Evolutionary conservation across 2,113 vertebrate species (phyloP).

Genomic region (Plestiodon gilberti): DNA sequence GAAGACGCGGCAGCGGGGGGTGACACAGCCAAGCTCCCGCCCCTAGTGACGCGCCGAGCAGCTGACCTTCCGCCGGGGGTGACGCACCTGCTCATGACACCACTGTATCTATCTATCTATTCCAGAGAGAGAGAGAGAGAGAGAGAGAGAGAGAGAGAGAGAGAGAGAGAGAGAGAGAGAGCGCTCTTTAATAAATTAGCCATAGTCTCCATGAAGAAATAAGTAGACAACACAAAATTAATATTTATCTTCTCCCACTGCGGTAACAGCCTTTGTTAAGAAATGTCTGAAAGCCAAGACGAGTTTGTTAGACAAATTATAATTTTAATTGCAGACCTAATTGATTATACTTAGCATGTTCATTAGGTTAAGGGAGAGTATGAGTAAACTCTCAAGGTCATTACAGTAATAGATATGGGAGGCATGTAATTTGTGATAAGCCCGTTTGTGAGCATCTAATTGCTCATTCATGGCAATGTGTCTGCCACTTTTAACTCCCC

Average conservation of each 20-base stretch:
- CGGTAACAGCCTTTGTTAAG: constrained; percentile 54
- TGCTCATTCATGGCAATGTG: constrained; percentile 73
- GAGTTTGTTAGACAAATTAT: constrained; percentile 76
- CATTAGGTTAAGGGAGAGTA: constrained; percentile 77
- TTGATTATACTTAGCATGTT: constrained; percentile 78
- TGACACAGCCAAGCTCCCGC: too few relatives aligned
- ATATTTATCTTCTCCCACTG: constrained; percentile 53
- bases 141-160: constrained; percentile 36
- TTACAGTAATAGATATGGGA: constrained; percentile 74
- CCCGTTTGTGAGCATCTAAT: constrained; percentile 72
- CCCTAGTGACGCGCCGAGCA: too few relatives aligned
- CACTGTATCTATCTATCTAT: too few relatives aligned
- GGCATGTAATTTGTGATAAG: constrained; percentile 74
- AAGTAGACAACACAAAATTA: constrained; percentile 50
- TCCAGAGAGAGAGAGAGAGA: constrained; percentile 42
- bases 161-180: constrained; percentile 40
- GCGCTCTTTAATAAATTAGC: constrained; percentile 70
- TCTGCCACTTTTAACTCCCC: constrained; percentile 64
- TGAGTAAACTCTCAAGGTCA: constrained; percentile 79
- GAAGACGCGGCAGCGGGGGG: too few relatives aligned
- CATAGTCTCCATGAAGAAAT: constrained; percentile 39
- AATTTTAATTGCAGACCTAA: constrained; percentile 81
- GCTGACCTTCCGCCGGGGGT: too few relatives aligned
- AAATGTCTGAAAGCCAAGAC: constrained; percentile 48
- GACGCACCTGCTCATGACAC: too few relatives aligned